phyloP scores from a whole-genome alignment of 2,797 vertebrate genomes.

The Sarcoramphus papa region DNA sequence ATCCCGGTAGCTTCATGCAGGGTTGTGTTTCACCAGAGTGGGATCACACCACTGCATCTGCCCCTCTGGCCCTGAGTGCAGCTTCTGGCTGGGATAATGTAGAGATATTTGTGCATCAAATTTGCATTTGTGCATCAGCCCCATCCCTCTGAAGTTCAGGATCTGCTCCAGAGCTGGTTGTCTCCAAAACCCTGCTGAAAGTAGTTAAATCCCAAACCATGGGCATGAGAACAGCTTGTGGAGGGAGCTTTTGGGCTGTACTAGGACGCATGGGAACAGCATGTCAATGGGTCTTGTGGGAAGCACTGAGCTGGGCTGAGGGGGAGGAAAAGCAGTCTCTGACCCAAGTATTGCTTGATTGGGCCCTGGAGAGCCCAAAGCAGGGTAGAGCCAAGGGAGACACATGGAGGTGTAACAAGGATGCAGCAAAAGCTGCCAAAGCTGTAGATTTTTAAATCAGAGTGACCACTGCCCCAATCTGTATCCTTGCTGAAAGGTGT shows the following conservation, averaged over 20 bases:
- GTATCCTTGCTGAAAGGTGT: neutral
- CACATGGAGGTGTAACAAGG: fast-evolving
- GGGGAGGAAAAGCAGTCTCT: neutral
- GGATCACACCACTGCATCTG: neutral
- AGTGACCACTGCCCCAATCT: neutral
- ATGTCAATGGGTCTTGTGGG: neutral
- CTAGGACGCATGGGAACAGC: neutral
- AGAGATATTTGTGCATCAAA: neutral
- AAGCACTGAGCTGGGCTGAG: neutral
- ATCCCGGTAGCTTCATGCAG: neutral
- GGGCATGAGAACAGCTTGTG: neutral
- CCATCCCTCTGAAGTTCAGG: neutral
- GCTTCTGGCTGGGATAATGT: neutral
- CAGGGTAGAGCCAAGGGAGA: neutral
- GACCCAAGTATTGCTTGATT: neutral
- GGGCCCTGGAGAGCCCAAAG: neutral
- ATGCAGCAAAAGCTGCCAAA: neutral
- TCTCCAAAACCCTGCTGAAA: neutral
- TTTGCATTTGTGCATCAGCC: neutral
- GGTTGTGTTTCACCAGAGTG: neutral
- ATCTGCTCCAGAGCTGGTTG: neutral
- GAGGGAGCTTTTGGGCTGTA: neutral
- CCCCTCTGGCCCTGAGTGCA: neutral
- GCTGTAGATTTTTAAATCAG: neutral
- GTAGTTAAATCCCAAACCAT: neutral